Conservation (phyloP, 2,888 invertebrate genomes). For the Leptinotarsa tumamoca region DNA sequence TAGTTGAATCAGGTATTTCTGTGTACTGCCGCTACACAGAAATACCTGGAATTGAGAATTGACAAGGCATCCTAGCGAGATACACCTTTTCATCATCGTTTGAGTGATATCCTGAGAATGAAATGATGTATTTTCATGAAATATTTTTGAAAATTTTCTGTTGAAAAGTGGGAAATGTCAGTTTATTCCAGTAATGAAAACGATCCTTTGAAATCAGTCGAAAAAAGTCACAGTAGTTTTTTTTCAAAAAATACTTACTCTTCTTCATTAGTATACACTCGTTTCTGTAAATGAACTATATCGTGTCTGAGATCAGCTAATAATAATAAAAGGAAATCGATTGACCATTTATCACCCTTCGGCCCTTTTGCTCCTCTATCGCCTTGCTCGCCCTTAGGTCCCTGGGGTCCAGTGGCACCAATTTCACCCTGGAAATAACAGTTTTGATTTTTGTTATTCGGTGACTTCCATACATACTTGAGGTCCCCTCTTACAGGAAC, state of each 20-base stretch:
- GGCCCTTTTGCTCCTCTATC: constrained; percentile 71
- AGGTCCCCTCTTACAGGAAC: constrained; percentile 76
- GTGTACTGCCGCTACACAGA: too few relatives aligned
- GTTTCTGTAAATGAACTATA: constrained; percentile 72
- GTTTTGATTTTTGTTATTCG: background rate
- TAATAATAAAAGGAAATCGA: constrained; percentile 74
- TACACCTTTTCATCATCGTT: too few relatives aligned
- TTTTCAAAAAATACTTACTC: constrained; percentile 62
- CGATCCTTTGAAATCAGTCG: too few relatives aligned
- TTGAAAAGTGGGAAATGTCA: too few relatives aligned
- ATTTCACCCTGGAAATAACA: constrained; percentile 69
- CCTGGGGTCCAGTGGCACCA: constrained; percentile 73
- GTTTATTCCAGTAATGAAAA: too few relatives aligned
- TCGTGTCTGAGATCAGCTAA: constrained; percentile 76
- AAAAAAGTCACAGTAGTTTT: background rate
- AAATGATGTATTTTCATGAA: too few relatives aligned
- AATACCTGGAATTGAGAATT: too few relatives aligned
- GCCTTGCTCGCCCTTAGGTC: constrained; percentile 73
- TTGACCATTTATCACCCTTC: constrained; percentile 73
- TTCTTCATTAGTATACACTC: constrained; percentile 71
- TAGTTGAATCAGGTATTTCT: too few relatives aligned
- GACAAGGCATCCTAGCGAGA: too few relatives aligned
- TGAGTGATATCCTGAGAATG: too few relatives aligned
- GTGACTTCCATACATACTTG: constrained; percentile 66
- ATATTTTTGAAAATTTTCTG: too few relatives aligned